Evolutionary conservation across 2,113 vertebrate genomes (phyloP).

Genomic region (Coturnix japonica): DNA sequence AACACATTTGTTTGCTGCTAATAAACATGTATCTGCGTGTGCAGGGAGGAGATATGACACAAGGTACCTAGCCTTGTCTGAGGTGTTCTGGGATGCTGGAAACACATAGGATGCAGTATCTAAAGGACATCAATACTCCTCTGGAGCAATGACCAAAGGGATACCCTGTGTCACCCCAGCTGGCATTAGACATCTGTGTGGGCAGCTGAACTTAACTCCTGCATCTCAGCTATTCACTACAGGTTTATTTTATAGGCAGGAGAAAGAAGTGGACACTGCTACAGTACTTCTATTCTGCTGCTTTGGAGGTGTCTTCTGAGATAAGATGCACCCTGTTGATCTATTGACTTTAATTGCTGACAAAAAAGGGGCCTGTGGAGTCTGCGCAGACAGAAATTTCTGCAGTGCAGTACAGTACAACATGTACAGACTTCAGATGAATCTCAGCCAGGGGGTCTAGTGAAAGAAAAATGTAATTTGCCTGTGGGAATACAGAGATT

Average conservation of each 20-base stretch:
- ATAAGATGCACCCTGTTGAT: background rate
- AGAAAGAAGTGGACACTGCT: background rate
- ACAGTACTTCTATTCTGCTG: background rate
- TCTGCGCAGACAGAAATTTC: background rate
- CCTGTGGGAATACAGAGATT: background rate
- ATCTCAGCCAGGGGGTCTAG: background rate
- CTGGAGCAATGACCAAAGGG: background rate
- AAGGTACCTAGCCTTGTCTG: background rate
- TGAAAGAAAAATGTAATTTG: background rate
- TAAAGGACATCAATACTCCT: background rate
- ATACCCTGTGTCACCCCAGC: fast-evolving
- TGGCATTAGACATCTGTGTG: background rate
- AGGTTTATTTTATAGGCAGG: background rate
- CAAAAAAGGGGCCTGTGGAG: background rate
- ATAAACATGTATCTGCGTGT: background rate
- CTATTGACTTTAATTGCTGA: background rate
- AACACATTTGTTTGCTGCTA: background rate
- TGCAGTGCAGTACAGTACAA: background rate
- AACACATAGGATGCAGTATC: background rate
- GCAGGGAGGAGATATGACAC: background rate
- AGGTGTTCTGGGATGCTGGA: no score
- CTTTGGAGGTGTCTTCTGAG: background rate
- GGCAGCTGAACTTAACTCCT: background rate
- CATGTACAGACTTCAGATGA: background rate
- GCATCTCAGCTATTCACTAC: background rate